A percentile compares a stretch with the other conserved stretches of the same genome.
Conservation (phyloP, 2,113 vertebrate genomes). For the Muntiacus reevesi region DNA sequence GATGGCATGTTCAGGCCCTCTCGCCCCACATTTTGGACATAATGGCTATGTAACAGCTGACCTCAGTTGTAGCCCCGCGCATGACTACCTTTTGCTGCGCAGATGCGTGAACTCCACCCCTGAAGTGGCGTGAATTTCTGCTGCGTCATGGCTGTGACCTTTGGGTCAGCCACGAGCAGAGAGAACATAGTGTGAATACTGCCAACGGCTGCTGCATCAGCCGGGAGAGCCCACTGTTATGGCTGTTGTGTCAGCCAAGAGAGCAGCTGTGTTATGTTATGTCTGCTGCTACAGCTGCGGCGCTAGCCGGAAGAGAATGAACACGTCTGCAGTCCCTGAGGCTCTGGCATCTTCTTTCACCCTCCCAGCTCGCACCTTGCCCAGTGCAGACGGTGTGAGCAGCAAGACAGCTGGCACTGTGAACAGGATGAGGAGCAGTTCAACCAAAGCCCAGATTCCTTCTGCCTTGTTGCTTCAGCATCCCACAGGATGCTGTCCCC, state of each 20-base stretch:
- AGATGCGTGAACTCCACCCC: neutral
- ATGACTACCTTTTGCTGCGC: neutral
- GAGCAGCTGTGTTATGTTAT: rapidly evolving
- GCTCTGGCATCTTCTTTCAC: neutral
- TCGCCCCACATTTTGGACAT: neutral
- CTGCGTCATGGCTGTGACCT: rapidly evolving
- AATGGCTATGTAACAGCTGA: neutral
- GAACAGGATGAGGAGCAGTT: neutral
- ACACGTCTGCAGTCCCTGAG: neutral
- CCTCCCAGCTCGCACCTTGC: neutral
- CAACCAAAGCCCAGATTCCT: neutral
- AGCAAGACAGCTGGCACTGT: neutral
- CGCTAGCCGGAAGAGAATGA: neutral
- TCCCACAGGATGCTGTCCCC: neutral
- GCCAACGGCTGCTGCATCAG: neutral
- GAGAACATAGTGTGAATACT: neutral
- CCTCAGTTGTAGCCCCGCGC: neutral
- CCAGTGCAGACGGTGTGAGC: neutral
- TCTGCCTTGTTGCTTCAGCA: neutral
- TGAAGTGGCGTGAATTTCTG: neutral
- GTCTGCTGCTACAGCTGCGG: neutral
- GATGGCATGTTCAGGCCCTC: neutral
- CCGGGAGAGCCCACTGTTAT: neutral
- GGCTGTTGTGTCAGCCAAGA: neutral
- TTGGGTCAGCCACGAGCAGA: neutral